phyloP scores from a whole-genome alignment of 2,888 invertebrate species.

The Troglohyphantes excavatus region DNA sequence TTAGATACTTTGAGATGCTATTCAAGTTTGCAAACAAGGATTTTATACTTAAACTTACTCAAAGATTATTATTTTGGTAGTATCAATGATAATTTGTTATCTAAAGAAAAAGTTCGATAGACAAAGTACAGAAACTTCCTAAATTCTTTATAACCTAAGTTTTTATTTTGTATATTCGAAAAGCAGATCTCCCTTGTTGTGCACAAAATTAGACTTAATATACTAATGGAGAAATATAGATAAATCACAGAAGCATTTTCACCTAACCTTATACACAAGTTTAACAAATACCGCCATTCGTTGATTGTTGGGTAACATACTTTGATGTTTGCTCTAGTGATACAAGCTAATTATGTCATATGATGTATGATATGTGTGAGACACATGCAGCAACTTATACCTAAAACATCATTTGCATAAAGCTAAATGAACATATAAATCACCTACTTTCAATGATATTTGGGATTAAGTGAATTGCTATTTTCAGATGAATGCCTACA shows the following conservation, averaged over 20 bases:
- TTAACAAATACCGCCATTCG: not conserved
- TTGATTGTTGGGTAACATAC: slow-evolving; percentile 9
- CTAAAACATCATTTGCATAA: not conserved
- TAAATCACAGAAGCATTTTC: not conserved
- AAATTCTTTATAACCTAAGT: too few species aligned
- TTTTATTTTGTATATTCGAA: too few species aligned
- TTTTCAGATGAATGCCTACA: too few species aligned
- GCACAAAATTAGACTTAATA: not conserved
- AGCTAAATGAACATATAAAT: not conserved
- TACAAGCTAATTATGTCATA: not conserved
- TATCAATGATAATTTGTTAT: too few species aligned
- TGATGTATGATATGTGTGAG: slow-evolving; percentile 4
- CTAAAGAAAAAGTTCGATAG: too few species aligned
- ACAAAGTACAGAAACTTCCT: too few species aligned
- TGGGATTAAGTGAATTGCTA: not conserved
- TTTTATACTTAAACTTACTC: too few species aligned
- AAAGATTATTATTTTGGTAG: too few species aligned
- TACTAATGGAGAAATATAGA: not conserved
- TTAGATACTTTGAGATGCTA: too few species aligned
- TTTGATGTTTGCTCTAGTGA: not conserved
- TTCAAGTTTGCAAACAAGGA: too few species aligned
- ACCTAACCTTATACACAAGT: not conserved
- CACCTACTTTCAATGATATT: not conserved
- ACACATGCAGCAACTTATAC: not conserved
- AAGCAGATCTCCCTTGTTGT: too few species aligned